These are phyloP conservation scores for Podargus strigoides DNA, from an alignment of 2,797 vertebrate genomes.

Conservation along the genomic window DNA sequence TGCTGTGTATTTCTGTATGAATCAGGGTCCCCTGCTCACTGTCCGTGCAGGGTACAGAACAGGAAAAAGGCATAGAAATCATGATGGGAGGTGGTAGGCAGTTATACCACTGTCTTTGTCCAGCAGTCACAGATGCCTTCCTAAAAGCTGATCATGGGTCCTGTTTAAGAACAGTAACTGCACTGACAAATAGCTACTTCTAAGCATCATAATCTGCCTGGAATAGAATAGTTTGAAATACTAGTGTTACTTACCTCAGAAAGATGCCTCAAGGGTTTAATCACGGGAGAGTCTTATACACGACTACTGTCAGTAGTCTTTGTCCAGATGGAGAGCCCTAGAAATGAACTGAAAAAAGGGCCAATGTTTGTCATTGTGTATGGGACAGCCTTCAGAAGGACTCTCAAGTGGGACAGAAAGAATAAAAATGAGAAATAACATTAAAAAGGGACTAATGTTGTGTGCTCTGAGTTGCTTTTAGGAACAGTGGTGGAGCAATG, in stretches of 20 bases:
- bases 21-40: not conserved
- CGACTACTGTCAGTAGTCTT: fast-evolving
- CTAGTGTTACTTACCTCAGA: not conserved
- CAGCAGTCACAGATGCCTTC: not conserved
- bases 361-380: not conserved
- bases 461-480: not conserved
- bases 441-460: not conserved
- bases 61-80: not conserved
- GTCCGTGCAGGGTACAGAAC: not conserved
- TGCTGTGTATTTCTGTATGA: not conserved
- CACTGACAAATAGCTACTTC: not conserved
- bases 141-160: not conserved
- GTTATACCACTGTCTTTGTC: not conserved
- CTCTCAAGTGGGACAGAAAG: not conserved
- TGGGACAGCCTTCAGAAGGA: not conserved
- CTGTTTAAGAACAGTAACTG: not conserved
- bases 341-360: not conserved
- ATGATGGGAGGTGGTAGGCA: fast-evolving
- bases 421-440: not conserved
- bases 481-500: not conserved
- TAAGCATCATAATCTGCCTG: not conserved
- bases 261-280: not conserved
- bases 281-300: not conserved
- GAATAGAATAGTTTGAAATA: not conserved
- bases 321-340: not conserved